Conservation (phyloP, 2,797 vertebrate species). For the Macrochelys suwanniensis region DNA sequence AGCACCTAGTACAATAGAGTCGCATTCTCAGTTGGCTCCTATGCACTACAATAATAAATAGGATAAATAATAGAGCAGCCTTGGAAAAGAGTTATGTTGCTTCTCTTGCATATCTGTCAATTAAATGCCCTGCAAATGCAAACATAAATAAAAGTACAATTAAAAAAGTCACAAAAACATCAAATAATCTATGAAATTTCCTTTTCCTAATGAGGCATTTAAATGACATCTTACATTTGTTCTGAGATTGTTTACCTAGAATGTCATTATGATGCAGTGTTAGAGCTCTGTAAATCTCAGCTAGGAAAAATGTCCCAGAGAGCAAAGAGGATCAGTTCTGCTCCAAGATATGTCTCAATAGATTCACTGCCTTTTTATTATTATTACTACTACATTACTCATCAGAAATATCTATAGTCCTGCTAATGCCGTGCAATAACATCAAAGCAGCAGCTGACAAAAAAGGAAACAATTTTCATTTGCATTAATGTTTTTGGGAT, state of each 20-base stretch:
- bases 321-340: constrained; percentile 27
- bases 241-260: constrained; percentile 55
- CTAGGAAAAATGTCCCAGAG: constrained; percentile 50
- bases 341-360: constrained; percentile 50
- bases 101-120: constrained; percentile 47
- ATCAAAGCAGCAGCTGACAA: constrained; percentile 40
- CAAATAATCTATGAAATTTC: constrained; percentile 52
- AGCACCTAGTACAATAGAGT: background rate
- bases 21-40: background rate
- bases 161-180: background rate
- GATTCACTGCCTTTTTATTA: constrained; percentile 50
- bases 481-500: constrained; percentile 28
- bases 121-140: constrained; percentile 52
- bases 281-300: constrained; percentile 54
- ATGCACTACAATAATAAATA: background rate
- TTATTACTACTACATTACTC: constrained; percentile 22
- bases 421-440: constrained; percentile 61
- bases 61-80: constrained; percentile 35
- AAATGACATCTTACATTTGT: constrained; percentile 53
- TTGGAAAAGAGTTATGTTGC: constrained; percentile 35
- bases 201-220: constrained; percentile 63
- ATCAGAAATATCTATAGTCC: constrained; percentile 53
- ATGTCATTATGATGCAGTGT: constrained; percentile 59
- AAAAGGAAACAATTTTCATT: constrained; percentile 25
- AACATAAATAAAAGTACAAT: background rate